These are phyloP conservation scores for Macroglossus sobrinus DNA, from an alignment of 2,113 vertebrate species.

Conservation along the genomic window DNA sequence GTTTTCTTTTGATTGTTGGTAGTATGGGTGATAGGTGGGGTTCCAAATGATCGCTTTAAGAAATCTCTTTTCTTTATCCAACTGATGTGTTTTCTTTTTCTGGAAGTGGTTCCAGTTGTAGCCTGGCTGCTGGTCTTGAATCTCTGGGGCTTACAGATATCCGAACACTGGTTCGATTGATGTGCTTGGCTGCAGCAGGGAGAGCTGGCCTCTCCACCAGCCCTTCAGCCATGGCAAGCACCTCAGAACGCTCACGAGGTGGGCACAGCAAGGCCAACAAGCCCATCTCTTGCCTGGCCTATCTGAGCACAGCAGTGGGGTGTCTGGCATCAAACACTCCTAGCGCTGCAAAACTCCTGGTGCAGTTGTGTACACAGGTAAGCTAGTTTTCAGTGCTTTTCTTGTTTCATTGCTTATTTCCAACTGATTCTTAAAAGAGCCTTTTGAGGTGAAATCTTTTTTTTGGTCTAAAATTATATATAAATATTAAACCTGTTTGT, in stretches of 20 bases:
- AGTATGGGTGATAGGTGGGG: neutral
- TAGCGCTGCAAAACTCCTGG: constrained; percentile 94
- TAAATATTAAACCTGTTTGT: constrained; percentile 9
- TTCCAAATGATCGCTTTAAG: neutral
- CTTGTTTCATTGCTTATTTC: neutral
- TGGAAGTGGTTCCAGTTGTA: constrained; percentile 97
- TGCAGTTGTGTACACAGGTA: constrained; percentile 98
- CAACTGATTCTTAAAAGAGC: neutral
- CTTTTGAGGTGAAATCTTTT: neutral
- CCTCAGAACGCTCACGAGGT: constrained; percentile 87
- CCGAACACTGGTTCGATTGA: constrained; percentile 94
- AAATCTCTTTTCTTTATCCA: neutral
- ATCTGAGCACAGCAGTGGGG: constrained; percentile 97
- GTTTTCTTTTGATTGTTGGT: constrained; percentile 22
- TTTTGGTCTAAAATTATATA: constrained; percentile 47
- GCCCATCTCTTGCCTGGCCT: constrained; percentile 97
- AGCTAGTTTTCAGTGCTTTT: neutral
- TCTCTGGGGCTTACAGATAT: constrained; percentile 97
- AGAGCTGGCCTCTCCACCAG: constrained; percentile 95
- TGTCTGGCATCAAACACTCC: constrained; percentile 96
- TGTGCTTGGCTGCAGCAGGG: constrained; percentile 97
- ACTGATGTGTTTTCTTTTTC: constrained; percentile 23
- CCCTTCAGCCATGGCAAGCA: constrained; percentile 73
- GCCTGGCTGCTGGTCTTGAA: constrained; percentile 97
- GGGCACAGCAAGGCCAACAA: constrained; percentile 92